Evolutionary conservation across 2,113 vertebrate genomes (phyloP).

Genomic region (Centropus unirufus): DNA sequence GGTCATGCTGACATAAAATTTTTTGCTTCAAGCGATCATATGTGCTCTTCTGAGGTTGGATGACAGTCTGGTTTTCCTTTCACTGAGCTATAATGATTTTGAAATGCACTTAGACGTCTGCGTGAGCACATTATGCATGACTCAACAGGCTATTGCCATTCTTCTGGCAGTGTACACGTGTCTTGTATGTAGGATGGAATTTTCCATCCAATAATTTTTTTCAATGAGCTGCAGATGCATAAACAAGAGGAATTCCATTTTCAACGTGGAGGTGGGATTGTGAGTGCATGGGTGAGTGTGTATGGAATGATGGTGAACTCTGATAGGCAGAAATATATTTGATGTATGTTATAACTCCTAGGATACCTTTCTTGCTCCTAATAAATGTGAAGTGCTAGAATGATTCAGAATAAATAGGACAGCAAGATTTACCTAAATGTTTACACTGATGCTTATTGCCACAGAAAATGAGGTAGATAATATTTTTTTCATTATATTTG

Average conservation of each 20-base stretch:
- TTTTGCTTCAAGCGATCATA: background rate
- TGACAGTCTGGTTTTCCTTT: background rate
- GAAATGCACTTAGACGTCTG: background rate
- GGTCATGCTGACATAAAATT: background rate
- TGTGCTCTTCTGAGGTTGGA: fast-evolving
- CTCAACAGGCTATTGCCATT: background rate
- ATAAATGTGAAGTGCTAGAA: background rate
- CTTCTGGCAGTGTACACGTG: fast-evolving
- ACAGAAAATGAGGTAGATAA: background rate
- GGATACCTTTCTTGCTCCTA: background rate
- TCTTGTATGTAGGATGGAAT: background rate
- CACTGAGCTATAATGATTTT: background rate
- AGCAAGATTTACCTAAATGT: background rate
- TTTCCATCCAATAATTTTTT: background rate
- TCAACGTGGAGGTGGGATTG: background rate
- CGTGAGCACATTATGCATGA: background rate
- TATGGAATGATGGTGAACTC: background rate
- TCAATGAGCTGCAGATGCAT: background rate
- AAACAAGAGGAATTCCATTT: background rate
- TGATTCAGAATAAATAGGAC: background rate
- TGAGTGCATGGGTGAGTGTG: background rate
- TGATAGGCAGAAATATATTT: background rate
- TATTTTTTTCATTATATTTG: background rate
- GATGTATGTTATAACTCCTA: background rate
- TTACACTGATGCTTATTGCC: background rate